Conservation (phyloP, 2,888 invertebrate species). For the Phasia obesa region DNA sequence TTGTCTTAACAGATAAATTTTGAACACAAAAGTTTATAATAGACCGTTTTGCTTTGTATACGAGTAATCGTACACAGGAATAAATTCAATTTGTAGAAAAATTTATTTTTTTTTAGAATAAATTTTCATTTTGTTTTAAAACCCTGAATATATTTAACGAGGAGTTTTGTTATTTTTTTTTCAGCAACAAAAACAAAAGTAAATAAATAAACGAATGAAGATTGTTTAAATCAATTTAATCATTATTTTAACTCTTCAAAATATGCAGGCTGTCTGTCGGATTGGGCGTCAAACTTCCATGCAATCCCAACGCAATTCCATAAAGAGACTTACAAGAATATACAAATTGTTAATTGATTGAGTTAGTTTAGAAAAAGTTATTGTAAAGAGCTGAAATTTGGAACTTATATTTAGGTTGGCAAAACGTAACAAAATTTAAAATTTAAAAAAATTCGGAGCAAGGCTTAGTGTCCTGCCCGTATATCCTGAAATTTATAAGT, state of each 20-base stretch:
- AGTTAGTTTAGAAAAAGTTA: too few relatives aligned
- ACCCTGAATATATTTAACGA: conserved; percentile 7
- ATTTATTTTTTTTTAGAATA: not conserved
- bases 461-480: too few relatives aligned
- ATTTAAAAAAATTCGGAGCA: too few relatives aligned
- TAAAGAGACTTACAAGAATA: not conserved
- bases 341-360: conserved; percentile 1
- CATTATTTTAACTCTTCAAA: conserved; percentile 25
- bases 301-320: conserved; percentile 6
- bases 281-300: not conserved
- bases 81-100: conserved; percentile 18
- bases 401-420: too few relatives aligned
- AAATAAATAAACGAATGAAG: not conserved
- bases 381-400: too few relatives aligned
- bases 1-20: conserved; percentile 7
- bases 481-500: too few relatives aligned
- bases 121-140: conserved; percentile 8
- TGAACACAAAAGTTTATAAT: not conserved
- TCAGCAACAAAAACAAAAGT: not conserved
- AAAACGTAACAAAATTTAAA: too few relatives aligned
- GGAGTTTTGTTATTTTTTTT: not conserved
- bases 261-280: conserved; percentile 36
- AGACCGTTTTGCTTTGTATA: not conserved
- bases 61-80: not conserved
- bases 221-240: conserved; percentile 49